Evolutionary conservation across 2,797 vertebrate species (phyloP), one percentile per base, ranked within the genome.

Genomic region (Chaetodon trifasciatus): DNA sequence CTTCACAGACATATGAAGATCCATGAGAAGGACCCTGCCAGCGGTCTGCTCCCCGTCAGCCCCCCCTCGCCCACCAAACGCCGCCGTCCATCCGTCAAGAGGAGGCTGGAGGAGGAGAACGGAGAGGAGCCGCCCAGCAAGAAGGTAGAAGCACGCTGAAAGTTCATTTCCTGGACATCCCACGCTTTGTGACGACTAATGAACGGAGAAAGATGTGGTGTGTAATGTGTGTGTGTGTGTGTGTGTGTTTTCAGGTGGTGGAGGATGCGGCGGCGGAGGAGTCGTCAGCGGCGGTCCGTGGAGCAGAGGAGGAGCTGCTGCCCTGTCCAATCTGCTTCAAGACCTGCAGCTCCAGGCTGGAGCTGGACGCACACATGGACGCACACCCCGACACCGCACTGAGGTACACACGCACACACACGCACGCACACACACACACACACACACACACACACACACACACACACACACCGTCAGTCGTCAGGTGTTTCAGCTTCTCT

Each of bases 1-100:
- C 19, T 17, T 37, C 6, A 1, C 84, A 99, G 98, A 90, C 98
- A 99, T 76, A 99, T 99, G 98, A 99, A 99, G 95, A 99, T 99
- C 87, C 98, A 99, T 0, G 97, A 98, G 86, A 99, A 99, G 93
- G 98, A 99, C 89, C 96, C 97, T 0, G 95, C 92, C 78, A 93
- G 82, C 19, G 89, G 94, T 23, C 78, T 96, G 7, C 70, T 95
- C 0, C 92, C 95, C 15, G 84, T 95, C 70, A 97, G 96, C 23
- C 97, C 97, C 8, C 96, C 96, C 0, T 97, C 97, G 2, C 97
- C 97, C 0, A 93, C 94, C 86, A 99, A 98, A 75, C 96, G 97
- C 35, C 94, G 97, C 81, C 94, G 98, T 17, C 91, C 97, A 0
- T 95, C 97, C 16, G 92, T 95, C 0, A 99, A 98, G 91, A 96